Base-by-base conservation (phyloP, 2,113 vertebrate genomes). In the Rhinoderma darwinii region DNA sequence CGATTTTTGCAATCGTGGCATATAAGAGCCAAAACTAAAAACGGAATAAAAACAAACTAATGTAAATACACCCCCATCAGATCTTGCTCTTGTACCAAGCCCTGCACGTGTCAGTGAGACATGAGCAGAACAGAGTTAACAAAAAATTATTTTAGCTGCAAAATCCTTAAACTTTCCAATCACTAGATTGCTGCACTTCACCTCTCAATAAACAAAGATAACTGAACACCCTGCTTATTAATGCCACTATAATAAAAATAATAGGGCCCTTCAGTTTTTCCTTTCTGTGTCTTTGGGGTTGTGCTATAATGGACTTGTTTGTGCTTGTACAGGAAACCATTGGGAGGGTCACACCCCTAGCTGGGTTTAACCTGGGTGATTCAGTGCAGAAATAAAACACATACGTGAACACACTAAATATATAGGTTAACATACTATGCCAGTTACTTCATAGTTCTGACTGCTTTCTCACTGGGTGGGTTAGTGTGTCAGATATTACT, bases 271-370 rank as follows among this genome's bases (percentile, higher is more conserved):
- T 63, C 15, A 10, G 39, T 9, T 27, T 61, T 27, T 54, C 41
- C n/a, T 30, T 27, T 4, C n/a, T 43, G 22, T 25, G 39, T 63
- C 35, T 63, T 2, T 20, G 79, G 54, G 56, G 41, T 61, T 6
- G 0, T 85, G 12, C 25, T 82, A 74, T 18, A 87, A 74, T 30
- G 25, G 59, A 86, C 89, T 0, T 90, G 90, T 89, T 85, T 61
- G 44, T 86, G 89, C 91, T 90, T 92, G 92, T 90, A 75, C n/a
- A 22, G 82, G 78, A 88, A 88, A 86, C 30, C 66, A 90, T 76
- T 73, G 84, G 61, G 86, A 89, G 83, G 89, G 82, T 56, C 61
- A 75, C 83, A 75, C 88, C 88, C 32, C 59, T 39, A 82, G n/a
- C 25, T 32, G 41, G 83, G 51, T 39, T 85, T 84, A 68, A 35